phyloP scores from a whole-genome alignment of 2,113 vertebrate genomes.

The Periophthalmus modestus region DNA sequence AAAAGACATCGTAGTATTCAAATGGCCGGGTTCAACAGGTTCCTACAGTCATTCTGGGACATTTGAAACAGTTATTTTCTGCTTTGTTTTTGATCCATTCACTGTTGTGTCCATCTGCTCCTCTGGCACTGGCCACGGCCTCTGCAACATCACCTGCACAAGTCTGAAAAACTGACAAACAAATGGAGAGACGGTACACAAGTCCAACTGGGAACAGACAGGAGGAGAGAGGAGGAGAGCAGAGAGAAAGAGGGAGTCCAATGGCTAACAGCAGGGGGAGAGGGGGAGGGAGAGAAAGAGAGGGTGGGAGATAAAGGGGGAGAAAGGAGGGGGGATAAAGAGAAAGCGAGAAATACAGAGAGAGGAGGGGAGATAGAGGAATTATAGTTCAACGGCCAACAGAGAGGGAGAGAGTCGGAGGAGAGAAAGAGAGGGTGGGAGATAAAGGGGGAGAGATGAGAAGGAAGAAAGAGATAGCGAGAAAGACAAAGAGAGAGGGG shows the following conservation, averaged over 20 bases:
- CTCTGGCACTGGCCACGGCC: conserved; percentile 73
- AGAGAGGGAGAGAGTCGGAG: too few relatives aligned
- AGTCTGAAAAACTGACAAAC: not conserved
- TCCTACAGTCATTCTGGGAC: not conserved
- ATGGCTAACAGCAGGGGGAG: conserved; percentile 8
- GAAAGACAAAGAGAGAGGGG: not conserved
- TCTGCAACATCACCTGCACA: conserved; percentile 66
- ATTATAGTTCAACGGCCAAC: conserved; percentile 26
- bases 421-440: too few relatives aligned
- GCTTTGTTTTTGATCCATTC: not conserved
- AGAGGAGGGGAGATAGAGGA: not conserved
- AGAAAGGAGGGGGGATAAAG: not conserved
- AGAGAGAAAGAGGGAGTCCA: conserved; percentile 5
- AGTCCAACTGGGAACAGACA: too few relatives aligned
- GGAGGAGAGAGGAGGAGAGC: too few relatives aligned
- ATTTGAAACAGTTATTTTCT: not conserved
- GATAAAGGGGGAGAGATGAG: too few relatives aligned
- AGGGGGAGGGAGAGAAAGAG: too few relatives aligned
- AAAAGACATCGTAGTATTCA: too few relatives aligned
- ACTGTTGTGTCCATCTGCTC: conserved; percentile 83
- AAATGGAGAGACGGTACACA: not conserved
- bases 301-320: too few relatives aligned
- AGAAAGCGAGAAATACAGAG: not conserved
- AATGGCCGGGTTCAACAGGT: not conserved
- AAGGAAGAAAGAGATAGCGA: not conserved